phyloP scores from a whole-genome alignment of 2,113 vertebrate genomes.

The Dromiciops gliroides region DNA sequence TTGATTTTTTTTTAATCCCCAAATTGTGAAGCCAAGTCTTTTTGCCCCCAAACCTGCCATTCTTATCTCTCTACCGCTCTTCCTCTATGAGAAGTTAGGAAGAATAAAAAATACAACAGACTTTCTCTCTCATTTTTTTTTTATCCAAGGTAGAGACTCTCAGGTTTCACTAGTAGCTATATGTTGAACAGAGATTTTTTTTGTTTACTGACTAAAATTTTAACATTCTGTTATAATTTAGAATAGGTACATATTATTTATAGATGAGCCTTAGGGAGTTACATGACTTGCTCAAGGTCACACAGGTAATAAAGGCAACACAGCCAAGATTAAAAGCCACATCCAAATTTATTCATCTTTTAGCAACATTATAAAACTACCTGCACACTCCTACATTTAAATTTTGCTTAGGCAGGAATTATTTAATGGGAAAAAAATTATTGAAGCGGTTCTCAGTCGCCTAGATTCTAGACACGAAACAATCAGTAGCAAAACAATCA shows the following conservation, averaged over 20 bases:
- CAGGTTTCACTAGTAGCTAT: background rate
- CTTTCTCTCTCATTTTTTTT: background rate
- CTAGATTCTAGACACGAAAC: conserved; percentile 53
- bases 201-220: background rate
- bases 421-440: conserved; percentile 27
- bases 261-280: background rate
- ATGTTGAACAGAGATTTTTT: background rate
- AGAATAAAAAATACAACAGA: background rate
- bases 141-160: background rate
- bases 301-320: background rate
- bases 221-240: background rate
- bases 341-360: background rate
- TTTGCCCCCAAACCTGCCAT: background rate
- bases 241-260: background rate
- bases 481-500: conserved; percentile 14
- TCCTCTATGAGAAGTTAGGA: background rate
- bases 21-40: background rate
- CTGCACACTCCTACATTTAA: background rate
- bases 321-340: background rate
- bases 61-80: background rate
- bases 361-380: background rate
- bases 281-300: background rate
- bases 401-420: background rate
- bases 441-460: conserved; percentile 51
- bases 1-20: background rate